Percentiles rank a stretch among this genome's conserved stretches.
Conservation (phyloP, 2,797 vertebrate species). For the Falco naumanni region DNA sequence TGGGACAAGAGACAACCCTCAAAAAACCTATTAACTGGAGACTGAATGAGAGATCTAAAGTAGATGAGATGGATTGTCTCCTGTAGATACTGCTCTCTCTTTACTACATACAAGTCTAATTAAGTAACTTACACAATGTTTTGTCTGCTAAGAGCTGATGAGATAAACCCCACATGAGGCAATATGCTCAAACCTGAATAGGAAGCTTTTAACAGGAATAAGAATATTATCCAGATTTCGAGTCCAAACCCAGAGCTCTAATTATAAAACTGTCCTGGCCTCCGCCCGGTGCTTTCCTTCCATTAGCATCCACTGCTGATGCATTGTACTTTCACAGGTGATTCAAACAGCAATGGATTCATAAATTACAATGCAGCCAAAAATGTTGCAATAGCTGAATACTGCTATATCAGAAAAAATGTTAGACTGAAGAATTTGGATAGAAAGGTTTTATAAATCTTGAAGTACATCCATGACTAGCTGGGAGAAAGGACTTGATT, state of each 20-base stretch:
- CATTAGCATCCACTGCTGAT: background rate
- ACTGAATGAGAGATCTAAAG: background rate
- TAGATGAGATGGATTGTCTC: background rate
- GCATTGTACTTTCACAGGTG: background rate
- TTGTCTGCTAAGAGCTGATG: background rate
- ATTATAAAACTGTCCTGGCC: background rate
- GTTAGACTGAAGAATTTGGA: background rate
- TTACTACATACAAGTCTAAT: background rate
- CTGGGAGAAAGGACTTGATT: background rate
- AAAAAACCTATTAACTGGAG: background rate
- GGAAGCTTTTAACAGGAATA: background rate
- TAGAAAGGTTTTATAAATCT: background rate
- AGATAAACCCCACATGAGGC: background rate
- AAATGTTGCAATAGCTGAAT: background rate
- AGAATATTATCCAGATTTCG: background rate
- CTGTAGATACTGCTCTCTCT: background rate
- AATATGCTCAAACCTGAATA: background rate
- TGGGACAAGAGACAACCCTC: background rate
- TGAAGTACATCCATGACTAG: background rate
- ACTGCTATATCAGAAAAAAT: background rate
- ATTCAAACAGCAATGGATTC: background rate
- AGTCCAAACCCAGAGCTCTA: background rate
- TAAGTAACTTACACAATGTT: background rate
- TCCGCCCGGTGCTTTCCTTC: background rate
- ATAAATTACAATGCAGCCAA: background rate